phyloP scores from a whole-genome alignment of 35 echinoderm and acorn worm genomes.

The Lytechinus variegatus region DNA sequence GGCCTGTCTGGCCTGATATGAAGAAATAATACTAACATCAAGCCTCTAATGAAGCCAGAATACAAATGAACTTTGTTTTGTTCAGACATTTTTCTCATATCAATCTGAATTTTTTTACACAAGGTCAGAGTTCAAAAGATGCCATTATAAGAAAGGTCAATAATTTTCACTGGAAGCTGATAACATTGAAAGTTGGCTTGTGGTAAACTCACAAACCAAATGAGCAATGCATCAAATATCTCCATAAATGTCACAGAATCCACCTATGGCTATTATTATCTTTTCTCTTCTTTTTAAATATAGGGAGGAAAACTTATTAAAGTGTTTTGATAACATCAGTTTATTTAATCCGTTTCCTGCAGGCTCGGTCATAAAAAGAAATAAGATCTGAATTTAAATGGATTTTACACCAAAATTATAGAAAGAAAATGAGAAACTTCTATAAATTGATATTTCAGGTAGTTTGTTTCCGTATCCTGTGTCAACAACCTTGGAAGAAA shows the following conservation, averaged over 20 bases:
- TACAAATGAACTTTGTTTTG: no score
- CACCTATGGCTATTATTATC: not conserved
- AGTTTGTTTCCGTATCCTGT: not conserved
- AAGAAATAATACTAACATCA: no score
- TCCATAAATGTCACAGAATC: not conserved
- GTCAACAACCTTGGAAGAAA: no score
- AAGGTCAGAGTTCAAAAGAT: not conserved
- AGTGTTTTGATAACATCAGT: not conserved
- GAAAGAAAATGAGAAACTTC: not conserved
- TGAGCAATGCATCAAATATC: slow-evolving; percentile 2
- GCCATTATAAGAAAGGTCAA: not conserved
- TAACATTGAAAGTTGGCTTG: not conserved
- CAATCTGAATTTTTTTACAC: not conserved
- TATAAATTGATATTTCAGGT: not conserved
- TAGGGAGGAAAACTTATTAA: not conserved
- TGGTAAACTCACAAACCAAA: not conserved
- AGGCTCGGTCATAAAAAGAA: not conserved
- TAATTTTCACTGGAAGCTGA: not conserved
- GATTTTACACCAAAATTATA: no score
- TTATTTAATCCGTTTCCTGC: not conserved
- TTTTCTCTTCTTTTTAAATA: not conserved
- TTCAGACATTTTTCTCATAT: no score
- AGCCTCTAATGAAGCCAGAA: no score
- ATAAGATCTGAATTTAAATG: no score
- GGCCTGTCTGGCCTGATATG: no score